Percentiles rank a stretch among this genome's conserved stretches.
These are phyloP conservation scores for Leptodactylus fallax DNA, from an alignment of 2,797 vertebrate genomes.

Conservation along the genomic window DNA sequence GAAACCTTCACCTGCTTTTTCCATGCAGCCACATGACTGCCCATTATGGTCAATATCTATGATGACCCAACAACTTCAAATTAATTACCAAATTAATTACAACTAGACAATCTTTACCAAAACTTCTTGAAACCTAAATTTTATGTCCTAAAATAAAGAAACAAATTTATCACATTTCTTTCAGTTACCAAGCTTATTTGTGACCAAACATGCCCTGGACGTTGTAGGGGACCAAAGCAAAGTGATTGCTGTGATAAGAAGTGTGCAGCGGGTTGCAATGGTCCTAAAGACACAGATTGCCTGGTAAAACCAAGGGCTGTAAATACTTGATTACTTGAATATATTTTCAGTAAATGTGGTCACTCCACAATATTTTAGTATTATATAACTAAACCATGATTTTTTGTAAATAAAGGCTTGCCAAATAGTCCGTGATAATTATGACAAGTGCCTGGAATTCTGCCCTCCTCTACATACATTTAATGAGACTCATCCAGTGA, in stretches of 20 bases:
- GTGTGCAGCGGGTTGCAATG: neutral
- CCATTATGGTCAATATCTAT: too few relatives aligned
- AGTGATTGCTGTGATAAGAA: conserved; percentile 10
- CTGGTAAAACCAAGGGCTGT: neutral
- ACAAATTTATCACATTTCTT: neutral
- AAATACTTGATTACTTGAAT: neutral
- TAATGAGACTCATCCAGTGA: neutral
- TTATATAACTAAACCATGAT: neutral
- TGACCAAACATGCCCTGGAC: neutral
- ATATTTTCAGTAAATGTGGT: neutral
- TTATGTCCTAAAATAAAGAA: neutral
- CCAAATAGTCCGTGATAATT: neutral
- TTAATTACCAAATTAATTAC: too few relatives aligned
- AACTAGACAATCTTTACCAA: neutral
- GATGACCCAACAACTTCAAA: too few relatives aligned
- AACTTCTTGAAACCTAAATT: neutral
- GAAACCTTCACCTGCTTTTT: too few relatives aligned
- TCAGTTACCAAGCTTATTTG: neutral
- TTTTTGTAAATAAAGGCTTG: neutral
- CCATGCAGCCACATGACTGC: too few relatives aligned
- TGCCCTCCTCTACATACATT: neutral
- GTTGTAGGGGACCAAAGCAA: neutral
- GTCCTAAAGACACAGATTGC: conserved; percentile 2
- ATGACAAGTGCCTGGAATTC: neutral
- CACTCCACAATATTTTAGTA: neutral